Conservation (phyloP, 2,113 vertebrate genomes). For the Ageneiosus marmoratus region DNA sequence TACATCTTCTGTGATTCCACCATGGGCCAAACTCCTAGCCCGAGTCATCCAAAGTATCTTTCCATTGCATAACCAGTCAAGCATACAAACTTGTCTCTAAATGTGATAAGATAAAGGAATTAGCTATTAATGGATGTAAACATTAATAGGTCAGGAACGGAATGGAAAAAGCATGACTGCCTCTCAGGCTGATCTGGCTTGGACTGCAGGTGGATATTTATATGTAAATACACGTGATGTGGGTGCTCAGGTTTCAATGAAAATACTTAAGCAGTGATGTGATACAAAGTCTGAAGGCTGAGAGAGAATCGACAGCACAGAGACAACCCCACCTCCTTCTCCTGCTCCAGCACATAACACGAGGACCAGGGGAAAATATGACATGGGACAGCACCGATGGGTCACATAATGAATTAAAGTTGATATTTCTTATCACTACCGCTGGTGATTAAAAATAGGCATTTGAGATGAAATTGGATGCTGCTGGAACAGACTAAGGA, state of each 20-base stretch:
- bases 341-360: slow-evolving; percentile 13
- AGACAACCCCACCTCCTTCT: slow-evolving; percentile 15
- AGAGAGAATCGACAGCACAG: slow-evolving; percentile 35
- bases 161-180: slow-evolving; percentile 56
- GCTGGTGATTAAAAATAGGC: slow-evolving; percentile 68
- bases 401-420: slow-evolving; percentile 67
- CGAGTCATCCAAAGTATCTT: slow-evolving; percentile 39
- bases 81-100: slow-evolving; percentile 41
- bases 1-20: background rate
- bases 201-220: slow-evolving; percentile 45
- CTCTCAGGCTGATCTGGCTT: slow-evolving; percentile 24
- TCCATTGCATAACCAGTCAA: slow-evolving; percentile 48
- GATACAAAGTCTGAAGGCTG: slow-evolving; percentile 53
- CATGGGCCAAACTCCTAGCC: slow-evolving; percentile 15
- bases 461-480: slow-evolving; percentile 68
- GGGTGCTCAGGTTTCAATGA: slow-evolving; percentile 64
- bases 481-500: slow-evolving; percentile 65
- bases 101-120: slow-evolving; percentile 52
- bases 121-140: slow-evolving; percentile 55
- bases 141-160: slow-evolving; percentile 51
- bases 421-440: slow-evolving; percentile 61
- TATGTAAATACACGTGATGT: slow-evolving; percentile 58
- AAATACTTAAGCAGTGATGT: slow-evolving; percentile 61
- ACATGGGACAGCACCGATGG: slow-evolving; percentile 50
- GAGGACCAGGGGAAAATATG: slow-evolving; percentile 51